Conservation (phyloP, 2,797 vertebrate genomes). For the Orientallactaga sibirica region DNA sequence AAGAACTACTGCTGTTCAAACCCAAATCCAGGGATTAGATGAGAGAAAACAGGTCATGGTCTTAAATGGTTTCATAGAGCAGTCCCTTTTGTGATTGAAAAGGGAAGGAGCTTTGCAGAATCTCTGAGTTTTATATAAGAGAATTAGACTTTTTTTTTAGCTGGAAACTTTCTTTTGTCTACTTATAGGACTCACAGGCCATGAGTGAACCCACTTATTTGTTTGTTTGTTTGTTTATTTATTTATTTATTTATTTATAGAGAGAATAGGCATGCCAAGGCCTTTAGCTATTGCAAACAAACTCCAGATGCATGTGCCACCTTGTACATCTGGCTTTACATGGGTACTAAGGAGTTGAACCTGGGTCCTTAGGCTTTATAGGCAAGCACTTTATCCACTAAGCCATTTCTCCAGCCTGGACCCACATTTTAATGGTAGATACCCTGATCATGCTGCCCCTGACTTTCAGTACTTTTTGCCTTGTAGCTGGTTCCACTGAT, state of each 20-base stretch:
- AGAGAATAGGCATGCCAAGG: no score
- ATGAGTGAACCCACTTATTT: background rate
- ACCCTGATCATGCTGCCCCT: background rate
- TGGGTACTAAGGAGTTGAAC: no score
- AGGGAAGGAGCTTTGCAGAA: background rate
- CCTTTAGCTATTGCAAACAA: no score
- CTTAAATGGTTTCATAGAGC: background rate
- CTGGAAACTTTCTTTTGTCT: background rate
- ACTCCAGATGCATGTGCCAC: no score
- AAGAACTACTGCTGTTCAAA: slow-evolving; percentile 60
- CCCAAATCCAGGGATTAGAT: slow-evolving; percentile 1
- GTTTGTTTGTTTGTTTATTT: no score
- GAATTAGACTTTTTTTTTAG: background rate
- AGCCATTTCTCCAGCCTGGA: no score
- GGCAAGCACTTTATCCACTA: no score
- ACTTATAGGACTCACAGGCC: background rate
- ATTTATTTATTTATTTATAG: no score
- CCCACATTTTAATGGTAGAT: background rate
- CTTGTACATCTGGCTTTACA: no score
- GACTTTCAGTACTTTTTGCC: background rate
- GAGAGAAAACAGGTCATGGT: background rate
- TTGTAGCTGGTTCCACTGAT: background rate
- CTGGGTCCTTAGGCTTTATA: no score
- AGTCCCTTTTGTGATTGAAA: background rate
- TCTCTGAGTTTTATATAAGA: slow-evolving; percentile 3